phyloP scores from a whole-genome alignment of 2,113 vertebrate genomes.

The Tychaedon coryphoeus region DNA sequence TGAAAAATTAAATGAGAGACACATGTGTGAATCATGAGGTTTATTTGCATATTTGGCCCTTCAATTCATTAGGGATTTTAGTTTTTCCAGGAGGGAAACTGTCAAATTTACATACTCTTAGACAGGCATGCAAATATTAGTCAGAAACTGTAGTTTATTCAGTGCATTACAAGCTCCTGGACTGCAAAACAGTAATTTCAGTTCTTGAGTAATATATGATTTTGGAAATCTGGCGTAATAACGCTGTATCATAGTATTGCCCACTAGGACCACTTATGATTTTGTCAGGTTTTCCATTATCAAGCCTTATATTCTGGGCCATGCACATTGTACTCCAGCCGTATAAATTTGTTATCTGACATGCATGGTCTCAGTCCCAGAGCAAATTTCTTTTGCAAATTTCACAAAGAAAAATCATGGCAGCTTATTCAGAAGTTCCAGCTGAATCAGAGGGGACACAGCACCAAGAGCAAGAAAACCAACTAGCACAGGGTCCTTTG shows the following conservation, averaged over 20 bases:
- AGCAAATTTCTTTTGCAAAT: conserved; percentile 31
- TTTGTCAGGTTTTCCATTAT: conserved; percentile 46
- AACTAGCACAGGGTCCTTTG: background rate
- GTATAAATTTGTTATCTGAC: background rate
- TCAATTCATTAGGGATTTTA: conserved; percentile 50
- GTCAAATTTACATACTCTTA: conserved; percentile 50
- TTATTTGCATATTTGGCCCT: conserved; percentile 64
- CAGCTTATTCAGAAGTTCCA: background rate
- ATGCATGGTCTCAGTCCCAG: background rate
- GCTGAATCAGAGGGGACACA: background rate
- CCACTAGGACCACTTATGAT: conserved; percentile 20
- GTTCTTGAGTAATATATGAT: conserved; percentile 25
- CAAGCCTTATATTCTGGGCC: background rate
- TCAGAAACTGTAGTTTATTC: conserved; percentile 25
- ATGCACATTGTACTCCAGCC: background rate
- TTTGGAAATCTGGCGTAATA: conserved; percentile 44
- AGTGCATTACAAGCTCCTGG: conserved; percentile 8
- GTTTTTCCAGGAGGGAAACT: conserved; percentile 27
- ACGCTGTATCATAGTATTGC: background rate
- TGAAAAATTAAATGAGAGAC: conserved; percentile 67
- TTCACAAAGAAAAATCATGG: background rate
- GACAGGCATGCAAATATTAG: conserved; percentile 13
- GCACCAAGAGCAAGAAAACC: background rate
- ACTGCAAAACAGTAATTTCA: conserved; percentile 33
- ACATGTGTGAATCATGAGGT: conserved; percentile 58